A percentile compares a stretch with the other conserved stretches of the same genome.
These are phyloP conservation scores for Hemibagrus guttatus DNA, from an alignment of 2,797 vertebrate species.

Conservation along the genomic window DNA sequence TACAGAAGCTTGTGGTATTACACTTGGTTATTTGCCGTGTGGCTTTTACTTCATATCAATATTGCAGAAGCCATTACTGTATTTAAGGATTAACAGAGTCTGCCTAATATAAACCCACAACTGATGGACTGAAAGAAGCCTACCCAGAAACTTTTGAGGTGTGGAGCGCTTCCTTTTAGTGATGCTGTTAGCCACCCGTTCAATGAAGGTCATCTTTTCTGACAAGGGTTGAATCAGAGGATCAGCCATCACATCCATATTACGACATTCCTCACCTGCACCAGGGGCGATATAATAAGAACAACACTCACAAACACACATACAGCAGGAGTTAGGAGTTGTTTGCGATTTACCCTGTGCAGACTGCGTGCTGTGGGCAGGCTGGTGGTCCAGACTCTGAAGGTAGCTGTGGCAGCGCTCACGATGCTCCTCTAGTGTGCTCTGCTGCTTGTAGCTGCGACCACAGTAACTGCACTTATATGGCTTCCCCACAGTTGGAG, in stretches of 20 bases:
- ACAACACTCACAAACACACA: background rate
- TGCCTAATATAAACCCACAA: conserved; percentile 4
- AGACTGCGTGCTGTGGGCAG: conserved; percentile 71
- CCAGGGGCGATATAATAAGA: conserved; percentile 32
- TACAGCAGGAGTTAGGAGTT: background rate
- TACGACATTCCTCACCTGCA: conserved; percentile 85
- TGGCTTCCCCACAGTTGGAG: conserved; percentile 90
- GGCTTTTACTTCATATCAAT: conserved; percentile 1
- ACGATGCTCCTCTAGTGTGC: conserved; percentile 91
- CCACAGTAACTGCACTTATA: conserved; percentile 97
- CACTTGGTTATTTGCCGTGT: background rate
- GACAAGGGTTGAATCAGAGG: conserved; percentile 81
- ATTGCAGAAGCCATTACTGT: conserved; percentile 17
- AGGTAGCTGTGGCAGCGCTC: conserved; percentile 91
- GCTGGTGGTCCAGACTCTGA: conserved; percentile 85
- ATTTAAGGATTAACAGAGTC: conserved; percentile 1
- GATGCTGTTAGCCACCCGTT: conserved; percentile 87
- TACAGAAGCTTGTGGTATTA: background rate
- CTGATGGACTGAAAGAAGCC: conserved; percentile 13
- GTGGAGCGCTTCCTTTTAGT: conserved; percentile 96
- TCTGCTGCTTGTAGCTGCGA: conserved; percentile 96
- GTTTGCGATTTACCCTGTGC: conserved; percentile 69
- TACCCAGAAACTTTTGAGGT: conserved; percentile 94
- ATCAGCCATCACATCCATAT: conserved; percentile 84
- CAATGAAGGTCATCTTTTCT: conserved; percentile 85